phyloP scores from a whole-genome alignment of 2,113 vertebrate genomes.

The Ammodytes marinus region DNA sequence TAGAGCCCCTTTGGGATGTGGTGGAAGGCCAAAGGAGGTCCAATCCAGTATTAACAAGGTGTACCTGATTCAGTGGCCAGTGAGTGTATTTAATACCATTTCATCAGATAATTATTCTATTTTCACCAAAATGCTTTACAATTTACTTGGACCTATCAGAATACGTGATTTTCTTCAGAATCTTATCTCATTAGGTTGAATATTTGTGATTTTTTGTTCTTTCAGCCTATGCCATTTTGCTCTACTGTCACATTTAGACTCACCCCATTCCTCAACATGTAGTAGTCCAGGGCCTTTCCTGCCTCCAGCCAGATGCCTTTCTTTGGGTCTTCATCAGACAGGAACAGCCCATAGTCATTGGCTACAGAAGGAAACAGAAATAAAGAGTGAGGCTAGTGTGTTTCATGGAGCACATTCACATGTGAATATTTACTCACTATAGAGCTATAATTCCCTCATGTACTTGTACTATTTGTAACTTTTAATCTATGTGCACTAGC shows the following conservation, averaged over 20 bases:
- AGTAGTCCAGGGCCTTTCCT: slow-evolving; percentile 97
- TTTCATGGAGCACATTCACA: slow-evolving; percentile 1
- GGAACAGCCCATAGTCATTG: slow-evolving; percentile 96
- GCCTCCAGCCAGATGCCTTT: slow-evolving; percentile 99
- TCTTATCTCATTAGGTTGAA: no score
- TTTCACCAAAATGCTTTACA: no score
- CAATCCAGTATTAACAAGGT: no score
- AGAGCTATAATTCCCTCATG: not conserved
- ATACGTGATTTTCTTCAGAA: no score
- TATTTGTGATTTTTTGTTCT: no score
- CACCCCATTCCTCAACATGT: slow-evolving; percentile 98
- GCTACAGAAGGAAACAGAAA: slow-evolving; percentile 83
- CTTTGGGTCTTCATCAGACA: slow-evolving; percentile 98
- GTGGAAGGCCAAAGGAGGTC: no score
- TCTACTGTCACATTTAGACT: slow-evolving; percentile 58
- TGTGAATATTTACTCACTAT: not conserved
- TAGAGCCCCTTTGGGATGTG: no score
- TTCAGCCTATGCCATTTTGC: no score
- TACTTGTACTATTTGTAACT: not conserved
- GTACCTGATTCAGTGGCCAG: no score
- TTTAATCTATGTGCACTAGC: not conserved
- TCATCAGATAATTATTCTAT: no score
- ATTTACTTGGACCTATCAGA: no score
- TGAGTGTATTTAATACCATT: no score
- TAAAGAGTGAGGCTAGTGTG: slow-evolving; percentile 8